phyloP scores from a whole-genome alignment of 1,140 invertebrate genomes.

The Nephotettix cincticeps region DNA sequence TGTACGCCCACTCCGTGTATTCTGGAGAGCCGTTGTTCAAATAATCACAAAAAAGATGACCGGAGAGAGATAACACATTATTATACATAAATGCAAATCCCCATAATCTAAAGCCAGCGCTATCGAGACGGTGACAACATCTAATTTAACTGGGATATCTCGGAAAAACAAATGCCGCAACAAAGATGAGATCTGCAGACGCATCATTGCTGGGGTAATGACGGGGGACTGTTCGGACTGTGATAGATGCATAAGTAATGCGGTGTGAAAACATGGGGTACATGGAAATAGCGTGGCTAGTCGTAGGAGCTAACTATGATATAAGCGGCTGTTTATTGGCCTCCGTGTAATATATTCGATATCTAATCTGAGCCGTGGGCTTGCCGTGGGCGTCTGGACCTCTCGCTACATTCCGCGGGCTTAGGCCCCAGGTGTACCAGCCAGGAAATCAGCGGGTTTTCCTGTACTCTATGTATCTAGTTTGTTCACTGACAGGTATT shows the following conservation, averaged over 20 bases:
- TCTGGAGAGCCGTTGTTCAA: too few species aligned
- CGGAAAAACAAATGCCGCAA: neutral
- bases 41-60: too few species aligned
- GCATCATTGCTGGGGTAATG: neutral
- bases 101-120: too few species aligned
- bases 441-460: too few species aligned
- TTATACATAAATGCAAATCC: too few species aligned
- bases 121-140: neutral
- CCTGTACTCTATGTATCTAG: too few species aligned
- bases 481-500: too few species aligned
- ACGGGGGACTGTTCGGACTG: neutral
- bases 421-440: too few species aligned
- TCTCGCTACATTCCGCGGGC: neutral
- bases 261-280: constrained; percentile 3
- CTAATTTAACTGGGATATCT: neutral
- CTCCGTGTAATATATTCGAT: constrained; percentile 12
- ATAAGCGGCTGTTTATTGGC: constrained; percentile 7
- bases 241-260: constrained; percentile 17
- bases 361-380: constrained; percentile 17
- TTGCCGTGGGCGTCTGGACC: neutral
- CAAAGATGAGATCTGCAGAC: constrained; percentile 2
- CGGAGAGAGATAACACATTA: too few species aligned
- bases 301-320: constrained; percentile 14
- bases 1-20: too few species aligned
- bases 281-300: constrained; percentile 5